Evolutionary conservation across 1,140 invertebrate species (phyloP).

Genomic region (Hirudo medicinalis): DNA sequence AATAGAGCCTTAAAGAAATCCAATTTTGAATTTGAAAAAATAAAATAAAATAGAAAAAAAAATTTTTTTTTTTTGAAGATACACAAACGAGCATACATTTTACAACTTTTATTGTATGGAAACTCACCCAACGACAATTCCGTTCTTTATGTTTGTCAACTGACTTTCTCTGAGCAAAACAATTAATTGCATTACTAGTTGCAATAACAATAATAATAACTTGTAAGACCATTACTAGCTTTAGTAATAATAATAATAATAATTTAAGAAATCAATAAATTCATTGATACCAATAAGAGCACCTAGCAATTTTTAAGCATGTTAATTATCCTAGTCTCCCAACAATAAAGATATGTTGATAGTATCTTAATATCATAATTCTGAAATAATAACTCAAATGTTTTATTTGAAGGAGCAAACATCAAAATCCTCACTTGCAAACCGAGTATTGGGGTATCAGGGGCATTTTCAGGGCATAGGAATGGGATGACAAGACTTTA

Average conservation of each 20-base stretch:
- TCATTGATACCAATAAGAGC: not conserved
- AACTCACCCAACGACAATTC: constrained; percentile 5
- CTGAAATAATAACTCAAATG: too few relatives aligned
- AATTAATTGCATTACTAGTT: not conserved
- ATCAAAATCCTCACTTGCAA: not conserved
- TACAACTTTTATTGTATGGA: not conserved
- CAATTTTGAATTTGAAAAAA: not conserved
- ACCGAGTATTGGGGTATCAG: constrained; percentile 3
- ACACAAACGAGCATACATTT: too few relatives aligned
- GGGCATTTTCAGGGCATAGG: not conserved
- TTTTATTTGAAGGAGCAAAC: too few relatives aligned
- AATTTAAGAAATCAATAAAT: not conserved
- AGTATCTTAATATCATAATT: too few relatives aligned
- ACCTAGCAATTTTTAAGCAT: too few relatives aligned
- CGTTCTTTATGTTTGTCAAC: not conserved
- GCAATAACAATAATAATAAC: too few relatives aligned
- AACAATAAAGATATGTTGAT: too few relatives aligned
- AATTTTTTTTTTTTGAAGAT: too few relatives aligned
- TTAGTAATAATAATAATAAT: not conserved
- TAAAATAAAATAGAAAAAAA: too few relatives aligned
- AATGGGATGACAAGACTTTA: constrained; percentile 1
- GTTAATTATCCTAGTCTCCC: too few relatives aligned
- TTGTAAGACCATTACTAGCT: not conserved
- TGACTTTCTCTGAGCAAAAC: not conserved
- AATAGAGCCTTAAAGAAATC: not conserved